Base-by-base conservation (phyloP, 2,113 vertebrate genomes). In the Eonycteris spelaea region DNA sequence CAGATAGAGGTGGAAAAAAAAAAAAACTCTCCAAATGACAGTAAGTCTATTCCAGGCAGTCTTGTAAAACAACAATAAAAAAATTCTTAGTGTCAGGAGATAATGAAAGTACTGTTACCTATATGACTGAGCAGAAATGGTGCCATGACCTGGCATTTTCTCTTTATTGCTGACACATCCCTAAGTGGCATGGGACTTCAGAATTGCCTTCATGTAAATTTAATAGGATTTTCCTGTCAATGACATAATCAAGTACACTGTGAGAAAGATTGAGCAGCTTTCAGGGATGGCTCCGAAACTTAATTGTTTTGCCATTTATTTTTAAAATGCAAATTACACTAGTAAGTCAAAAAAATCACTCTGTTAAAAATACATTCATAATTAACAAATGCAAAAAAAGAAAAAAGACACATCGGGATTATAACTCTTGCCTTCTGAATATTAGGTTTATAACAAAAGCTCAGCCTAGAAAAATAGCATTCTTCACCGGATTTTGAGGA, bases 361-460 rank as follows among this genome's bases (percentile, higher is more conserved):
- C 96, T 98, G 98, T 99, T 99, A 99, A 99, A 99, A 99, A 99
- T 99, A 99, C 98, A 99, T 99, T 99, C 98, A 98, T 98, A 99
- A 99, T 98, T 98, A 99, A 99, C 98, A 98, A 99, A 99, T 97
- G 98, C 97, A 96, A 98, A 98, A 98, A 97, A 87, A 97, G 97
- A 97, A 98, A 88, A 78, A 89, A 95, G 96, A 98, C 97, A 98
- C 98, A 98, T 98, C 98, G 98, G 98, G 98, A 98, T 99, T 98
- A 96, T 98, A 98, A 98, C 98, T 98, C 97, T 98, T 98, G 98
- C 98, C 94, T 98, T 99, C 98, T 96, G 98, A 98, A 98, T 98
- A 99, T 98, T 98, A 97, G 98, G 98, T 98, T 98, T 98, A 98
- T 99, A 98, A 99, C 98, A 99, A 99, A 99, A 99, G 98, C 97